phyloP scores from a whole-genome alignment of 2,888 invertebrate species.

The Eulithis prunata region DNA sequence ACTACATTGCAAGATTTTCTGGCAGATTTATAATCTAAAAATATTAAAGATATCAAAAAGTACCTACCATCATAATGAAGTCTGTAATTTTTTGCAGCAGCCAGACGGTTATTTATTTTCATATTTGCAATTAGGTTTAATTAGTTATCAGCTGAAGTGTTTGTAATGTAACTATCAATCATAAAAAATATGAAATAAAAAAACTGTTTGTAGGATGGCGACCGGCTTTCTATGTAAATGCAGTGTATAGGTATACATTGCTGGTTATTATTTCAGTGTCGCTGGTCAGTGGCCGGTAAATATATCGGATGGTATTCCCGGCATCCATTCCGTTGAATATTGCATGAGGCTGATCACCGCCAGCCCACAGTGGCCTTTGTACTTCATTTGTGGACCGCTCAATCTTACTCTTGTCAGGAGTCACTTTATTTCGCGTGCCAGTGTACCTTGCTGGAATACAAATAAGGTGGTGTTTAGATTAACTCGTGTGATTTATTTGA shows the following conservation, averaged over 20 bases:
- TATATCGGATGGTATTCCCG: slow-evolving; percentile 59
- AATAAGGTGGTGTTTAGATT: slow-evolving; percentile 43
- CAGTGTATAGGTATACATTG: slow-evolving; percentile 8
- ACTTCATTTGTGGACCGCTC: slow-evolving; percentile 63
- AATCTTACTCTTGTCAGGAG: slow-evolving; percentile 55
- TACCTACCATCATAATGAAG: no score
- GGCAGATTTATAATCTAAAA: no score
- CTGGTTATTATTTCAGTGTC: slow-evolving; percentile 61
- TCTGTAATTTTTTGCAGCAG: no score
- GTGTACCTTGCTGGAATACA: slow-evolving; percentile 42
- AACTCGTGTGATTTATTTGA: slow-evolving; percentile 40
- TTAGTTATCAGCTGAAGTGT: no score
- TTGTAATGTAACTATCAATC: no score
- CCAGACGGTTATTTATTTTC: no score
- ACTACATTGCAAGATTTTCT: no score
- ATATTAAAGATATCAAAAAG: no score
- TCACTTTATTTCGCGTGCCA: slow-evolving; percentile 46
- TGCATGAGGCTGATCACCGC: slow-evolving; percentile 69
- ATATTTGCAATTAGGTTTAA: no score
- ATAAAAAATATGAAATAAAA: no score
- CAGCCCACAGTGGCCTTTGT: slow-evolving; percentile 55
- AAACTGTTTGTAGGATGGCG: neutral
- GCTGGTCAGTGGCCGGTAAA: slow-evolving; percentile 62
- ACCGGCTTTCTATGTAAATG: neutral
- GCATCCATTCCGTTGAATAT: slow-evolving; percentile 67